These are phyloP conservation scores for Lucilia sericata DNA, from an alignment of 1,140 invertebrate genomes.

Conservation along the genomic window DNA sequence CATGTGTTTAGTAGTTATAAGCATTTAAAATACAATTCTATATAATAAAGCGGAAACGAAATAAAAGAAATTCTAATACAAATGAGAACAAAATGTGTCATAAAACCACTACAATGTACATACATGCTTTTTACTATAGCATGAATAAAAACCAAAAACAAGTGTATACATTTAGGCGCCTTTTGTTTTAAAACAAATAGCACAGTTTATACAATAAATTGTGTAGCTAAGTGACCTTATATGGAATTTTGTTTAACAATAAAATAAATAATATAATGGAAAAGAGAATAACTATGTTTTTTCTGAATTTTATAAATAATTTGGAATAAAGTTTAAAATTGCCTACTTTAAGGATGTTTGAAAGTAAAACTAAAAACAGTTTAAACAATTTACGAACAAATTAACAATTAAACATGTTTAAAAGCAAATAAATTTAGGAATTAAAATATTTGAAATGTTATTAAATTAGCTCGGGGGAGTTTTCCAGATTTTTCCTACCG, in stretches of 20 bases:
- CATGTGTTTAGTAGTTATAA: conserved; percentile 16
- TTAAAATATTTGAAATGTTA: too few relatives aligned
- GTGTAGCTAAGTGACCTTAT: not conserved
- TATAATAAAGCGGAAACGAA: not conserved
- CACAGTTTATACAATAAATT: conserved; percentile 5
- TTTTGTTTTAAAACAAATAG: conserved; percentile 1
- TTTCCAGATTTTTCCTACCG: too few relatives aligned
- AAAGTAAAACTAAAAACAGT: too few relatives aligned
- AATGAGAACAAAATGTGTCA: conserved; percentile 19
- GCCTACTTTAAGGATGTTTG: too few relatives aligned
- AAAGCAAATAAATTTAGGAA: too few relatives aligned
- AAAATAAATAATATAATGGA: not conserved
- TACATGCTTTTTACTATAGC: not conserved
- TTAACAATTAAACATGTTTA: too few relatives aligned
- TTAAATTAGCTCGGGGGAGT: too few relatives aligned
- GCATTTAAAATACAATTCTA: not conserved
- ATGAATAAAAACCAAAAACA: not conserved
- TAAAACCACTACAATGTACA: not conserved
- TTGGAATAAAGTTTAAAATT: too few relatives aligned
- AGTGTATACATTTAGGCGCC: conserved; percentile 34
- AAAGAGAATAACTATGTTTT: too few relatives aligned
- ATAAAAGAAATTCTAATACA: not conserved
- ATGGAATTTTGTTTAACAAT: not conserved
- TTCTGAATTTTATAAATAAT: too few relatives aligned
- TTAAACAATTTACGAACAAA: too few relatives aligned